Evolutionary conservation across 1,140 invertebrate genomes (phyloP).

Genomic region (silkworm (Bombyx mori)): DNA sequence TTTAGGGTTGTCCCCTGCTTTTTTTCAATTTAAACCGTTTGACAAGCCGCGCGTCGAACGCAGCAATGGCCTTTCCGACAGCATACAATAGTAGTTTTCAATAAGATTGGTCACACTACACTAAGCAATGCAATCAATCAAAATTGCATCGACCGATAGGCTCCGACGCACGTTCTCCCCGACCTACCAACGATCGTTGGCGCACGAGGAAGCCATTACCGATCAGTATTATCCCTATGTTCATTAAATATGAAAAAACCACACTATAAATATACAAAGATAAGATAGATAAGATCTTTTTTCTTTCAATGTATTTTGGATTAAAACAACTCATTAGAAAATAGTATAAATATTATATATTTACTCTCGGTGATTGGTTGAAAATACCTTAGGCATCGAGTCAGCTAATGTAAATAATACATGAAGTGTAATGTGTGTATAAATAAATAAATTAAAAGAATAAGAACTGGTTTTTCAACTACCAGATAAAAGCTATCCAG

Average conservation of each 20-base stretch:
- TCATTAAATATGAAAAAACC: background rate
- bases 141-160: conserved; percentile 63
- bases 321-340: background rate
- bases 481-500: background rate
- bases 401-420: too few relatives aligned
- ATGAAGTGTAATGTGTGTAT: too few relatives aligned
- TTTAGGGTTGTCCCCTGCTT: conserved; percentile 61
- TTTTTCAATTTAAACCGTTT: conserved; percentile 70
- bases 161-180: conserved; percentile 35
- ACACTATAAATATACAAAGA: background rate
- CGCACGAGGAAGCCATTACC: conserved; percentile 8
- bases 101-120: conserved; percentile 70
- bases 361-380: too few relatives aligned
- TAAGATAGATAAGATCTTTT: background rate
- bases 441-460: conserved; percentile 1
- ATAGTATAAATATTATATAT: too few relatives aligned
- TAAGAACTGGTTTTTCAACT: background rate
- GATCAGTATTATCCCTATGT: background rate
- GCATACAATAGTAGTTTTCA: conserved; percentile 63
- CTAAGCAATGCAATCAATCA: conserved; percentile 70
- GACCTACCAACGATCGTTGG: conserved; percentile 25
- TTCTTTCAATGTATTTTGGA: background rate
- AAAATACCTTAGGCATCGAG: too few relatives aligned
- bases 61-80: conserved; percentile 58
- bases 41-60: conserved; percentile 57